phyloP scores from a whole-genome alignment of 2,888 invertebrate genomes.

The Cataglyphis rosenhaueri region DNA sequence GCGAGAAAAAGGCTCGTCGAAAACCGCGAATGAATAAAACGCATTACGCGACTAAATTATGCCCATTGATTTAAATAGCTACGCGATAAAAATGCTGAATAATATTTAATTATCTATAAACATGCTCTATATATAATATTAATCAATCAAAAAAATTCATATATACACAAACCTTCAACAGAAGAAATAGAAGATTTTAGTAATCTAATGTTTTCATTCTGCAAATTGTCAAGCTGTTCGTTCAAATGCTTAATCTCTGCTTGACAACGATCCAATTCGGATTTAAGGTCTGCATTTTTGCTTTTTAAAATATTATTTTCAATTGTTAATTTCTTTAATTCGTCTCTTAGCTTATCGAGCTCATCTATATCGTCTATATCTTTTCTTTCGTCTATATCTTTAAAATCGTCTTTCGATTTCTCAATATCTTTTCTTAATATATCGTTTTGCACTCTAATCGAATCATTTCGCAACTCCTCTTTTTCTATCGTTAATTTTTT shows the following conservation, averaged over 20 bases:
- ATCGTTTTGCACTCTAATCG: constrained; percentile 44
- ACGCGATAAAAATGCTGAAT: not conserved
- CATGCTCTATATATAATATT: not conserved
- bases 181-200: not conserved
- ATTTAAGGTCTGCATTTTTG: constrained; percentile 32
- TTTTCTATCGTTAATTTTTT: constrained; percentile 55
- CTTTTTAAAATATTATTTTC: constrained; percentile 11
- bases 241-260: constrained; percentile 35
- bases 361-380: not conserved
- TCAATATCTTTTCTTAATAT: constrained; percentile 40
- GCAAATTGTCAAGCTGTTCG: constrained; percentile 4
- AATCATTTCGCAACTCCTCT: constrained; percentile 54
- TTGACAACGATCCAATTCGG: constrained; percentile 48
- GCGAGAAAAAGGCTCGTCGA: constrained; percentile 8
- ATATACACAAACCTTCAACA: not conserved
- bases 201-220: not conserved
- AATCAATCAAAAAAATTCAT: not conserved
- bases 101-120: not conserved
- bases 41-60: constrained; percentile 20
- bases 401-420: constrained; percentile 41
- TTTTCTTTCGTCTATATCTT: not conserved
- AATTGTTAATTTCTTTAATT: constrained; percentile 30
- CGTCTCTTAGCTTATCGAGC: constrained; percentile 5
- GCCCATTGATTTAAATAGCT: not conserved
- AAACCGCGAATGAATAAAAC: constrained; percentile 17